Conservation (phyloP, 1,140 invertebrate species). For the Acromyrmex heyeri region DNA sequence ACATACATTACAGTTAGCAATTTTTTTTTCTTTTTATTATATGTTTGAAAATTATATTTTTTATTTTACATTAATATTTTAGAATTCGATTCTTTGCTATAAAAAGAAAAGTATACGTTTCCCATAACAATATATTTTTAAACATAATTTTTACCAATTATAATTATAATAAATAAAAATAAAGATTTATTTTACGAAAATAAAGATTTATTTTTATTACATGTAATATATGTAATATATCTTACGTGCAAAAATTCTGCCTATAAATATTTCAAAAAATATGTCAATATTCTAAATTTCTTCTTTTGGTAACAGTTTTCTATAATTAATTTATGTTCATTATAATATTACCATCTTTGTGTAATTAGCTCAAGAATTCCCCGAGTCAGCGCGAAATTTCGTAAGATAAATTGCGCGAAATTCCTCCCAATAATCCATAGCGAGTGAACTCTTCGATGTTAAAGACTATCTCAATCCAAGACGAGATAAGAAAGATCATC, state of each 20-base stretch:
- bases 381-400: slow-evolving; percentile 51
- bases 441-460: slow-evolving; percentile 64
- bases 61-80: not conserved
- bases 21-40: not conserved
- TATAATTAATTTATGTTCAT: slow-evolving; percentile 45
- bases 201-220: not conserved
- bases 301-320: not conserved
- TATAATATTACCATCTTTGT: slow-evolving; percentile 26
- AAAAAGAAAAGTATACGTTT: too few species aligned
- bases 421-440: slow-evolving; percentile 63
- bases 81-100: not conserved
- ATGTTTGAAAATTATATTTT: not conserved
- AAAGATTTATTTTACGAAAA: not conserved
- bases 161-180: not conserved
- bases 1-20: not conserved
- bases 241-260: not conserved
- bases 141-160: not conserved
- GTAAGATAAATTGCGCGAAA: slow-evolving; percentile 59
- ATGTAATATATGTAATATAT: not conserved
- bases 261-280: not conserved
- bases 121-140: not conserved
- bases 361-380: slow-evolving; percentile 61
- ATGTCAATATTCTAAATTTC: not conserved
- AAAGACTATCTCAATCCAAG: slow-evolving; percentile 65
- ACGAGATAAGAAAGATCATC: slow-evolving; percentile 68